Evolutionary conservation across 2,888 invertebrate species (phyloP), one percentile per base, ranked within the genome.

Genomic region (Podotricha telesiphe): DNA sequence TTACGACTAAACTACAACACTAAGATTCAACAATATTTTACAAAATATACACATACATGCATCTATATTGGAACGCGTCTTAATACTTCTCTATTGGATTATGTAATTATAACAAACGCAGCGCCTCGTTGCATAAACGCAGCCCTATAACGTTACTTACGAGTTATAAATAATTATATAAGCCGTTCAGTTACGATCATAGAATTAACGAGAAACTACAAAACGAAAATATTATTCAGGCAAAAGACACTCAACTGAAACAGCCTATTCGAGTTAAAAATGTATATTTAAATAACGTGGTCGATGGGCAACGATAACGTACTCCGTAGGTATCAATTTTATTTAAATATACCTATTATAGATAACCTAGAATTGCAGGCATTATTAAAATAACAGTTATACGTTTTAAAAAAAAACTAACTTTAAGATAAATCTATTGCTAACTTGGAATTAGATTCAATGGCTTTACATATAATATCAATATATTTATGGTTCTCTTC

Each of bases 11-110:
- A 79, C 85, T 88, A 88, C 84, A 86, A 87, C 83, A 86, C 86
- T 81, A 86, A 80, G 77, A 80, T 83, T 85, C 82, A 90, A 89
- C 89, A 90, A 86, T 89, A 87, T 84, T 76, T 85, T 89, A 91
- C 88, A 91, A 89, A 90, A 91, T 90, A 89, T 87, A 87, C 85
- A 87, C 79, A 84, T 75, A 79, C 81, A 79, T 82, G 40, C 65
- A 28, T 28, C 6, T 28, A 48, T 22, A 40, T 42, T 65, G 34
- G 59, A 65, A 70, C 72, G 72, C 78, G 77, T 78, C 79, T 69
- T 77, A 79, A 69, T 56, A 42, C n/a, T 13, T 55, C 17, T 17
- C 11, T 67, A 55, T 62, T 15, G 51, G 55, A 45, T 69, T 62
- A 66, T 47, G 19, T 50, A 50, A 48, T 62, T 62, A 55, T 17